Percentiles rank a stretch among this genome's conserved stretches.
phyloP scores from a whole-genome alignment of 2,113 vertebrate species.

The Xiphias gladius region DNA sequence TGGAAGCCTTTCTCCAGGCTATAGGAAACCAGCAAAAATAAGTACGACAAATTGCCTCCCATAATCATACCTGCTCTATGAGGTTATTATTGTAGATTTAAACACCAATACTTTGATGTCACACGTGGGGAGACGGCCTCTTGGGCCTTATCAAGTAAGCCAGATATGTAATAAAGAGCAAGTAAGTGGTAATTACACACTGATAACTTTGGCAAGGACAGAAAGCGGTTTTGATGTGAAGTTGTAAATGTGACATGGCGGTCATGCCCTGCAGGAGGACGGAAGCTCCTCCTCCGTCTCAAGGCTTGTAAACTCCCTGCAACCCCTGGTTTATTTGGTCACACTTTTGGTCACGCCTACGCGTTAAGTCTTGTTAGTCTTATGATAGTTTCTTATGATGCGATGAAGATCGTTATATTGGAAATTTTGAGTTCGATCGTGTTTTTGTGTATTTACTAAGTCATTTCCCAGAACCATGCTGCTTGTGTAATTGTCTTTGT shows the following conservation, averaged over 20 bases:
- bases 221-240: conserved; percentile 61
- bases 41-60: conserved; percentile 66
- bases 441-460: conserved; percentile 28
- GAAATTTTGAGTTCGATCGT: conserved; percentile 56
- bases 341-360: conserved; percentile 53
- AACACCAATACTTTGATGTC: conserved; percentile 52
- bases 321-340: conserved; percentile 57
- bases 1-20: conserved; percentile 58
- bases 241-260: conserved; percentile 70
- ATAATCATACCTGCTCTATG: conserved; percentile 61
- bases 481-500: conserved; percentile 24
- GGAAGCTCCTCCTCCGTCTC: conserved; percentile 14
- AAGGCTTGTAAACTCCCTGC: conserved; percentile 46
- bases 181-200: conserved; percentile 71
- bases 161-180: conserved; percentile 73
- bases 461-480: not conserved
- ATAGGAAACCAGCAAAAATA: conserved; percentile 63
- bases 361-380: conserved; percentile 64
- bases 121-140: conserved; percentile 41
- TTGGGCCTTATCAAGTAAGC: conserved; percentile 60
- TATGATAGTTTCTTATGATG: conserved; percentile 35
- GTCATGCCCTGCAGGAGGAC: conserved; percentile 47
- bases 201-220: conserved; percentile 73
- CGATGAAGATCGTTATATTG: conserved; percentile 40
- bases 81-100: conserved; percentile 67